Evolutionary conservation across 2,888 invertebrate species (phyloP), one percentile per base, ranked within the genome.

Genomic region (Pachycephus smyrnensis): DNA sequence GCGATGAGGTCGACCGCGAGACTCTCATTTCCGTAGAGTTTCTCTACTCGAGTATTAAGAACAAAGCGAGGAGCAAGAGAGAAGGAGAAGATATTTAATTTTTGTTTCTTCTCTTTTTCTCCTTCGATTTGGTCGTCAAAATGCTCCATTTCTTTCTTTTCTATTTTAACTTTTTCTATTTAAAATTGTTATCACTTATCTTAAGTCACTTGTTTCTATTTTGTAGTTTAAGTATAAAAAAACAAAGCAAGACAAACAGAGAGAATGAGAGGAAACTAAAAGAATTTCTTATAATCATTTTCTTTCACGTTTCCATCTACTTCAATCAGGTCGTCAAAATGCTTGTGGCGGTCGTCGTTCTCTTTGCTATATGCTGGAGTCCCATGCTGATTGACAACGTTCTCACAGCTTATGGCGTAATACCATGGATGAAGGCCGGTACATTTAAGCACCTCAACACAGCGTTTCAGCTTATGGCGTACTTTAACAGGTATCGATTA

Each of bases 331-430:
- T 95, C n/a, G 94, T 95, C 83, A 95, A 94, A 89, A 96, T 96
- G 95, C 91, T 96, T 83, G 94, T 95, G 1, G 94, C 94, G 0
- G 94, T 96, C 31, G 94, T 96, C 69, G 92, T 94, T 0, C 91
- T 95, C 55, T 96, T 95, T 90, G 93, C 94, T 32, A 88, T 95
- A 73, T 95, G 95, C 88, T 96, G 95, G 95, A 93, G 93, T 55
- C 96, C 96, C 0, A 90, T 94, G 82, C 91, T 95, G 71, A 92
- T 95, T 76, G 94, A 94, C 88, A 94, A 95, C 86, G 92, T 95
- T 3, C 92, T 96, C 32, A 94, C 94, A 4, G 93, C 95, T 0
- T 95, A 94, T 86, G 93, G 92, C 0, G 85, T 93, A 35, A 87
- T 95, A 71, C 93, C 93, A 1, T 88, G 91, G 33, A 88, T 93